These are phyloP conservation scores for Drosophila sulfurigaster DNA, from an alignment of 1,140 invertebrate genomes.

Conservation along the genomic window DNA sequence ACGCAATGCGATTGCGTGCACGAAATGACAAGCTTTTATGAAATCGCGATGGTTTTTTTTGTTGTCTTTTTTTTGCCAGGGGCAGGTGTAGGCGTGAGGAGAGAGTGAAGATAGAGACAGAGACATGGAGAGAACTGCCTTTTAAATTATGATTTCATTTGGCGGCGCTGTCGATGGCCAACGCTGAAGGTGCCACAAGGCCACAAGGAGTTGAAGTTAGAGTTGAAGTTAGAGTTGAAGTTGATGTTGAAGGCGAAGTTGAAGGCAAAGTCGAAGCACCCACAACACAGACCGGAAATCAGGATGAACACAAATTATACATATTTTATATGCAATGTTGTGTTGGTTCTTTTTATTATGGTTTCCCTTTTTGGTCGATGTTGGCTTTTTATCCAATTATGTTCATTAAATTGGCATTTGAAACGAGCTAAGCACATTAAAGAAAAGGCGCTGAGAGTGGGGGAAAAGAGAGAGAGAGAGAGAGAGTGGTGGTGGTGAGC, in stretches of 20 bases:
- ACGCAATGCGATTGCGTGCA: slow-evolving; percentile 77
- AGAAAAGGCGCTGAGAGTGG: too few species aligned
- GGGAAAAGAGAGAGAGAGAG: too few species aligned
- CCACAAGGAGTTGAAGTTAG: too few species aligned
- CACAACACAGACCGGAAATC: slow-evolving; percentile 66
- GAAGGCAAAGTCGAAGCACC: slow-evolving; percentile 31
- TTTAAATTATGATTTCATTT: slow-evolving; percentile 78
- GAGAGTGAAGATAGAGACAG: neutral
- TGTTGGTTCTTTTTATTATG: neutral
- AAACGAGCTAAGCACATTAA: slow-evolving; percentile 48
- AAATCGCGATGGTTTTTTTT: slow-evolving; percentile 60
- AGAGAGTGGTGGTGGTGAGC: neutral
- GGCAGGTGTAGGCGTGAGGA: neutral
- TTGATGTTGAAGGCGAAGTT: neutral
- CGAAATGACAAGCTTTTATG: slow-evolving; percentile 79
- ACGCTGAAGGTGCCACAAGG: slow-evolving; percentile 11
- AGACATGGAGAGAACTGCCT: slow-evolving; percentile 7
- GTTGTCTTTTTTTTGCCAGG: slow-evolving; percentile 35
- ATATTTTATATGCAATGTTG: slow-evolving; percentile 28
- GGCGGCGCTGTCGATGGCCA: slow-evolving; percentile 17
- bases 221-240: too few species aligned
- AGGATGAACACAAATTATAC: slow-evolving; percentile 75
- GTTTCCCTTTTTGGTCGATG: slow-evolving; percentile 21
- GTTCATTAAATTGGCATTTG: slow-evolving; percentile 80
- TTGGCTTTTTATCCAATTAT: slow-evolving; percentile 66